Evolutionary conservation across 2,797 vertebrate species (phyloP).

Genomic region (Chelon auratus): DNA sequence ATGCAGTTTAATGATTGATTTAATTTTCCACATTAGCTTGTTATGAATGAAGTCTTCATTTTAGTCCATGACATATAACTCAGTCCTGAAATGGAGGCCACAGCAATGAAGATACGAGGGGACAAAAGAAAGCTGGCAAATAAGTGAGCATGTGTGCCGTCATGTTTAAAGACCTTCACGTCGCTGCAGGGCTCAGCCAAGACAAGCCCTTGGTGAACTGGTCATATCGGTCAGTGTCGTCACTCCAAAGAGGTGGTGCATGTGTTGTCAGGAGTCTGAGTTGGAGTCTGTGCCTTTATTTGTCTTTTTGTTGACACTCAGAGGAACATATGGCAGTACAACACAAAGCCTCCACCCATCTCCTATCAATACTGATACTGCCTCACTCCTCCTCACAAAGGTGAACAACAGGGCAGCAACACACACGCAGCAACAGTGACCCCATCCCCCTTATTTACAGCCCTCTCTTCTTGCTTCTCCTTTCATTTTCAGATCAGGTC

Average conservation of each 20-base stretch:
- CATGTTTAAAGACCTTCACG: slow-evolving; percentile 32
- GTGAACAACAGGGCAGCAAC: slow-evolving; percentile 67
- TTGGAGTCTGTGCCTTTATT: too few species aligned
- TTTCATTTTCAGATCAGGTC: slow-evolving; percentile 78
- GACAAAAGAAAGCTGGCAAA: not conserved
- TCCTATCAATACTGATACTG: slow-evolving; percentile 58
- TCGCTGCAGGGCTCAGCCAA: slow-evolving; percentile 19
- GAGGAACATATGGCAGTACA: slow-evolving; percentile 75
- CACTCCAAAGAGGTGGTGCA: slow-evolving; percentile 43
- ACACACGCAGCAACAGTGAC: not conserved
- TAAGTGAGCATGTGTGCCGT: not conserved
- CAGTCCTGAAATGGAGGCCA: slow-evolving; percentile 2
- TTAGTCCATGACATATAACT: slow-evolving; percentile 2
- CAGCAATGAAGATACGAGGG: slow-evolving; percentile 6
- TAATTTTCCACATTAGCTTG: too few species aligned
- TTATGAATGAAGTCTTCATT: too few species aligned
- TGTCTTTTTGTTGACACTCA: slow-evolving; percentile 58
- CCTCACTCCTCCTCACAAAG: slow-evolving; percentile 56
- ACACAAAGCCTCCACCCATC: slow-evolving; percentile 64
- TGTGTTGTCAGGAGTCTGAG: not conserved
- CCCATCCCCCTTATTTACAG: slow-evolving; percentile 41
- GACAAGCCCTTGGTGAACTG: slow-evolving; percentile 8
- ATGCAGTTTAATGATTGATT: too few species aligned
- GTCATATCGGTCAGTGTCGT: slow-evolving; percentile 32
- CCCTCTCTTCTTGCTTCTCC: slow-evolving; percentile 42